phyloP scores from a whole-genome alignment of 2,888 invertebrate species.

The Macaria liturata region DNA sequence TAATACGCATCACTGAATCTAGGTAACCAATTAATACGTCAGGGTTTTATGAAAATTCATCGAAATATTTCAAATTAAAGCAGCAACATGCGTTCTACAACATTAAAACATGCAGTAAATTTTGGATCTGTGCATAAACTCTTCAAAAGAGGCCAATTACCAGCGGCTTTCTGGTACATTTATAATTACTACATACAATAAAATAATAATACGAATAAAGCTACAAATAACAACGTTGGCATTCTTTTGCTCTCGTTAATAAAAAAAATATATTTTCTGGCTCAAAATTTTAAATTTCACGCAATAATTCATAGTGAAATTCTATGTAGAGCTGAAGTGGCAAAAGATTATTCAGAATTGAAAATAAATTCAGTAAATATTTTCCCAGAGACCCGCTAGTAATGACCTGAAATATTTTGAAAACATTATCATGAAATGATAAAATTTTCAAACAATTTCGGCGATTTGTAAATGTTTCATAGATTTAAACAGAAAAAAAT shows the following conservation, averaged over 20 bases:
- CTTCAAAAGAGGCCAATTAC: constrained; percentile 1
- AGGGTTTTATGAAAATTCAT: not conserved
- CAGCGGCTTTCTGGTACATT: too few species aligned
- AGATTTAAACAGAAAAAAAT: not conserved
- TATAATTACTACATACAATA: too few species aligned
- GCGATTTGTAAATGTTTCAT: constrained; percentile 11
- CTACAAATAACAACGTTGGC: too few species aligned
- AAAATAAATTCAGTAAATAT: not conserved
- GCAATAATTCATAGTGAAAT: too few species aligned
- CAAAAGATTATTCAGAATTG: too few species aligned
- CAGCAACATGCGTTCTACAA: constrained; percentile 1
- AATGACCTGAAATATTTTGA: not conserved
- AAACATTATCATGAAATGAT: constrained; percentile 4
- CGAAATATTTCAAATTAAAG: constrained; percentile 1
- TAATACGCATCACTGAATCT: constrained; percentile 2
- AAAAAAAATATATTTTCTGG: too few species aligned
- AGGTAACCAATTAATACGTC: not conserved
- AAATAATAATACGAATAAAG: too few species aligned
- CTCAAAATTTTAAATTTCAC: too few species aligned
- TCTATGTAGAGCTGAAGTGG: too few species aligned
- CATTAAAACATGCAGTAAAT: constrained; percentile 7
- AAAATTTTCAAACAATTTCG: constrained; percentile 6
- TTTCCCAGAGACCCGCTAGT: constrained; percentile 1
- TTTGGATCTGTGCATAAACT: constrained; percentile 16
- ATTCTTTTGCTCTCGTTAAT: too few species aligned